Percentiles rank a stretch among this genome's conserved stretches.
Conservation (phyloP, 2,797 vertebrate species). For the Gallinago nigripennis region DNA sequence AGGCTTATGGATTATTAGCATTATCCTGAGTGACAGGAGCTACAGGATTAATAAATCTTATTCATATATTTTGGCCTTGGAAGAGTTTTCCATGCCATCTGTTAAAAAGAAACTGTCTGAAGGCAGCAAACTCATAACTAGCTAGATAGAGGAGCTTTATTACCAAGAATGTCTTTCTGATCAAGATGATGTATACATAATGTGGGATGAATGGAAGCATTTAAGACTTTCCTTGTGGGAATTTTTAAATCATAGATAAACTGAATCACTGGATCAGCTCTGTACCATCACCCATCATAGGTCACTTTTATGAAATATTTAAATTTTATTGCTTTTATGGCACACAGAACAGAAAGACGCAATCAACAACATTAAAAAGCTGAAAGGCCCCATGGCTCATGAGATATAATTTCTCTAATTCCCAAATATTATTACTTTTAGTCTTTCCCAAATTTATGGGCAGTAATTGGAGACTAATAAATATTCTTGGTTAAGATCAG, state of each 20-base stretch:
- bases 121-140: background rate
- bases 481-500: background rate
- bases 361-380: background rate
- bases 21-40: background rate
- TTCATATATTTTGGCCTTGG: background rate
- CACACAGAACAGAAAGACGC: background rate
- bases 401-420: background rate
- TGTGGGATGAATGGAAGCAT: background rate
- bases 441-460: background rate
- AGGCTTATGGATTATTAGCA: background rate
- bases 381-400: background rate
- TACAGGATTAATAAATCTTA: constrained; percentile 30
- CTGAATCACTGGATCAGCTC: background rate
- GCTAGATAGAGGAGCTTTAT: background rate
- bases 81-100: constrained; percentile 5
- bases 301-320: background rate
- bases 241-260: background rate
- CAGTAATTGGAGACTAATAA: background rate
- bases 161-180: background rate
- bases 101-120: background rate
- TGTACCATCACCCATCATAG: background rate
- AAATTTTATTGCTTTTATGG: background rate
- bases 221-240: background rate
- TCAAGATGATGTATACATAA: background rate
- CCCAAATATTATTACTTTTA: background rate